phyloP scores from a whole-genome alignment of 2,888 invertebrate species.

The Agrotis segetum region DNA sequence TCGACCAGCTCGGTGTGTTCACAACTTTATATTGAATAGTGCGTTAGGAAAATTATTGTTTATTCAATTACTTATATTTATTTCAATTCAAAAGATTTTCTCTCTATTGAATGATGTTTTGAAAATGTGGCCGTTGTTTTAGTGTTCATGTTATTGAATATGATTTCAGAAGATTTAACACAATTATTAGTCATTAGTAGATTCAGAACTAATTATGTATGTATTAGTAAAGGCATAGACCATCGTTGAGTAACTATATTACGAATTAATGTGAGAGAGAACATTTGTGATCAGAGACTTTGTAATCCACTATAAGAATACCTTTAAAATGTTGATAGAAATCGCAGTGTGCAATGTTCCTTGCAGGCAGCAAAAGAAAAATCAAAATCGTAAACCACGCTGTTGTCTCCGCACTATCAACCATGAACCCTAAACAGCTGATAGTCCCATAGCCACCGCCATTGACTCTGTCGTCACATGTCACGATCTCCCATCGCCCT shows the following conservation, averaged over 20 bases:
- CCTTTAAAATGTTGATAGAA: background rate
- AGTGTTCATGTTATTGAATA: too few relatives aligned
- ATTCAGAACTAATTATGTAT: background rate
- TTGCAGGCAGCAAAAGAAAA: background rate
- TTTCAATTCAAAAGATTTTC: background rate
- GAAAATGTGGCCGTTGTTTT: too few relatives aligned
- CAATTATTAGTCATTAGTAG: background rate
- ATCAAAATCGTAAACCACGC: too few relatives aligned
- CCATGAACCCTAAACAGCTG: constrained; percentile 36
- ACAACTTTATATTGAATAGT: constrained; percentile 50
- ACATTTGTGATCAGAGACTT: background rate
- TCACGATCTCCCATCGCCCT: constrained; percentile 61
- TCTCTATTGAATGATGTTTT: background rate
- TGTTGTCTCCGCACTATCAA: background rate
- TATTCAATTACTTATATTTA: background rate
- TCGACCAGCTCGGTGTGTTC: constrained; percentile 55
- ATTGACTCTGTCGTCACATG: constrained; percentile 49
- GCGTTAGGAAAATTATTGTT: background rate
- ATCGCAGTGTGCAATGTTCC: background rate
- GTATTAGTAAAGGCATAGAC: background rate
- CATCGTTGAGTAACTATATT: background rate
- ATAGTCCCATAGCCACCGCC: constrained; percentile 28
- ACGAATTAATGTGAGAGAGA: background rate
- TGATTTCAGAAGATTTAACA: background rate
- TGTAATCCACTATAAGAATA: background rate